Evolutionary conservation across 1,140 invertebrate genomes (phyloP).

Genomic region (Euwallacea similis): DNA sequence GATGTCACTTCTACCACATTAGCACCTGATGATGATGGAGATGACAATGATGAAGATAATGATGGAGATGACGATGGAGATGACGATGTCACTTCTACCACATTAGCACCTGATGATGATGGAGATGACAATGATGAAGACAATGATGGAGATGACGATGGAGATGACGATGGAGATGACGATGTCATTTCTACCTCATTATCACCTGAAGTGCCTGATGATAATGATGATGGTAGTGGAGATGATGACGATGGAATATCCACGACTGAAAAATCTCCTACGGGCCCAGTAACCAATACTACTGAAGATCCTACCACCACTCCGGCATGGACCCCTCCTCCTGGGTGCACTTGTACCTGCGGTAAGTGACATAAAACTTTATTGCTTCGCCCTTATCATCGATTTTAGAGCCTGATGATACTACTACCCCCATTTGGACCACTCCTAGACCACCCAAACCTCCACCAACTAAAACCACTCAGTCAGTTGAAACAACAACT

Average conservation of each 20-base stretch:
- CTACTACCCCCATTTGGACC: too few species aligned
- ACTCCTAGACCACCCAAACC: too few species aligned
- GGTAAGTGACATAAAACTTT: too few species aligned
- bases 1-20: not conserved
- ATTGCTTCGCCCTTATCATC: too few species aligned
- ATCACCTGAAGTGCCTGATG: not conserved
- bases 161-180: not conserved
- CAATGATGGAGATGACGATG: not conserved
- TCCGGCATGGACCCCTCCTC: too few species aligned
- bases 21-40: not conserved
- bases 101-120: not conserved
- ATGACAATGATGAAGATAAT: too few species aligned
- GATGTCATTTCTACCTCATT: not conserved
- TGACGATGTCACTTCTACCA: not conserved
- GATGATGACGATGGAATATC: not conserved
- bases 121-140: not conserved
- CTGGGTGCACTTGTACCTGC: too few species aligned
- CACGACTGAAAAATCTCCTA: not conserved
- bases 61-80: slow-evolving; percentile 2
- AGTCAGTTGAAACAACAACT: too few species aligned
- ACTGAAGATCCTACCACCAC: not conserved
- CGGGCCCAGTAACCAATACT: not conserved
- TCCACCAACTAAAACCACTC: too few species aligned
- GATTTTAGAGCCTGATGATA: too few species aligned
- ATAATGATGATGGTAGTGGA: not conserved